Percentiles rank a stretch among this genome's conserved stretches.
These are phyloP conservation scores for Drosophila ambigua DNA, from an alignment of 1,140 invertebrate species.

Conservation along the genomic window DNA sequence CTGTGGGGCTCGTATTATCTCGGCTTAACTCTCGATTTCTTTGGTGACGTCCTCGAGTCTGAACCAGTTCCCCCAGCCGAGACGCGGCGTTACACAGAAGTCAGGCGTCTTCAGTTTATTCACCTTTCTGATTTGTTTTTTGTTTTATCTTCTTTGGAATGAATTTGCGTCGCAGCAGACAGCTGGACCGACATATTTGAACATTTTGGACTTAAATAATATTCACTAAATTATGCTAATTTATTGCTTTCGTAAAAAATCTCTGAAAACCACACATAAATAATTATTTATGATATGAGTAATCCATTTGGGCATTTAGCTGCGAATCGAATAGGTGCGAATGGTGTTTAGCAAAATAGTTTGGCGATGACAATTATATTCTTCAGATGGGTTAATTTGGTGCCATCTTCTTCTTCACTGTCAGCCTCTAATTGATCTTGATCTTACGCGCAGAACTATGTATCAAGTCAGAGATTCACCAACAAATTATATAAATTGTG, in stretches of 20 bases:
- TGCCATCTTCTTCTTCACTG: too few species aligned
- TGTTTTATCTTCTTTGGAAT: slow-evolving; percentile 47
- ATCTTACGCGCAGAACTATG: too few species aligned
- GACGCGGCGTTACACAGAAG: slow-evolving; percentile 53
- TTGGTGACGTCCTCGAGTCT: slow-evolving; percentile 68
- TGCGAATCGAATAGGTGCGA: slow-evolving; percentile 14
- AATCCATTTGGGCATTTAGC: slow-evolving; percentile 29
- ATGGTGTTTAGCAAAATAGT: slow-evolving; percentile 14
- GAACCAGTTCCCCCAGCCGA: slow-evolving; percentile 64
- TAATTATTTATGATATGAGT: slow-evolving; percentile 22
- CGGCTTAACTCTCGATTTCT: slow-evolving; percentile 54
- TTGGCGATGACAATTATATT: too few species aligned
- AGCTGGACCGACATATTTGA: slow-evolving; percentile 38
- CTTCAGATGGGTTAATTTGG: too few species aligned
- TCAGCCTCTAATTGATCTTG: too few species aligned
- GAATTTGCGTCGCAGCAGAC: background rate
- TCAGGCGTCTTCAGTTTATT: slow-evolving; percentile 58
- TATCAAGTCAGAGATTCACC: too few species aligned
- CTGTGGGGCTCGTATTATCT: slow-evolving; percentile 3
- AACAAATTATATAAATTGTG: slow-evolving; percentile 32
- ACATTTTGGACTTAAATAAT: slow-evolving; percentile 51
- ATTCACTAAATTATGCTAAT: slow-evolving; percentile 57
- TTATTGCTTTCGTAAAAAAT: slow-evolving; percentile 16
- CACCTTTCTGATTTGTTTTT: slow-evolving; percentile 63
- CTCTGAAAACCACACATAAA: slow-evolving; percentile 6